Evolutionary conservation across 2,888 invertebrate species (phyloP), one percentile per base, ranked within the genome.

Genomic region (Petrophora chlorosata): DNA sequence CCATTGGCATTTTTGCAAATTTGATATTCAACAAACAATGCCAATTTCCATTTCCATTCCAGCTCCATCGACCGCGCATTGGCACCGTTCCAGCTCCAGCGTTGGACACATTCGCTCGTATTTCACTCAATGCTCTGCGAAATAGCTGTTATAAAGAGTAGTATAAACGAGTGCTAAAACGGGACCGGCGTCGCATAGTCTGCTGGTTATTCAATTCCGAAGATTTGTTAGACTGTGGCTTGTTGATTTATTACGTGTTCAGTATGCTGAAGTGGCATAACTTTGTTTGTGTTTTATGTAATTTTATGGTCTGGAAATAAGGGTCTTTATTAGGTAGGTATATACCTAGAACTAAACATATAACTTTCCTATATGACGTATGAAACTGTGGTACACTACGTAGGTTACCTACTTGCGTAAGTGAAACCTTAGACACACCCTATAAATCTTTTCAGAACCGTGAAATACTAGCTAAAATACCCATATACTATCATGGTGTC

Each of bases 91-190:
- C 85, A 85, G 73, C 17, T 51, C 63, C 85, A 85, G 73, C 17
- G 52, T 63, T 71, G 71, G 70, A 72, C 73, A 68, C 67, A 65
- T 72, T 76, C 60, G 74, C 68, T 69, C 79, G 79, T 85, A 82
- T 78, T 80, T 84, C 82, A 82, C 81, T 83, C 78, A n/a, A n/a
- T n/a, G n/a, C n/a, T 65, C 71, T 76, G 81, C 76, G 72, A 79
- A 81, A 85, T 84, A 79, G 75, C 58, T 57, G 65, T 53, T 67
- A 78, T 76, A 81, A 77, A 79, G 70, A 65, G 70, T 70, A 76
- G 79, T 78, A 79, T 78, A 74, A 79, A 77, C 75, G 75, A 59
- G 42, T 39, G 66, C 79, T 85, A 85, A 79, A 82, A 82, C 72
- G 67, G 78, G 73, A 71, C 38, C 59, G 84, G 84, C 85, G 86